A percentile compares a stretch with the other conserved stretches of the same genome.
Conservation (phyloP, 2,113 vertebrate genomes). For the Myotis brandtii region DNA sequence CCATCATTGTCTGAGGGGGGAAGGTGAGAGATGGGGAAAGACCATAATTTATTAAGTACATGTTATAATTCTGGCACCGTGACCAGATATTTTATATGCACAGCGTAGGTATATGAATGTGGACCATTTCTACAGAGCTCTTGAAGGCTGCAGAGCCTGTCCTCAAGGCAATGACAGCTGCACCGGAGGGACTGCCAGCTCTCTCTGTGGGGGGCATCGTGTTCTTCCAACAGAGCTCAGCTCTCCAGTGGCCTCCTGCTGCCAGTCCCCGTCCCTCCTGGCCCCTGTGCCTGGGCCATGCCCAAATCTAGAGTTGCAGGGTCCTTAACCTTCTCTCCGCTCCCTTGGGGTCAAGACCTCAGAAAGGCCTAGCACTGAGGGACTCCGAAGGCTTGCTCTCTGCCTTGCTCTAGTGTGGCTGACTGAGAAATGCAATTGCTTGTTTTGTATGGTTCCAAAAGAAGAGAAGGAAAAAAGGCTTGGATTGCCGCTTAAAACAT, state of each 20-base stretch:
- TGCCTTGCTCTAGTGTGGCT: background rate
- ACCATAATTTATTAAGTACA: background rate
- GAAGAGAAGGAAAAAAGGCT: background rate
- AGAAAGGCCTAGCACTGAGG: background rate
- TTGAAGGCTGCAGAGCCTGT: background rate
- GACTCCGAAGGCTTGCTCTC: background rate
- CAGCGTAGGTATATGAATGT: background rate
- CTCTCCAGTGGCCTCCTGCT: background rate
- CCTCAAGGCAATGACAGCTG: background rate
- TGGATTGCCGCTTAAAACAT: constrained; percentile 38
- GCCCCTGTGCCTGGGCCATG: background rate
- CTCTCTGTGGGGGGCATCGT: background rate
- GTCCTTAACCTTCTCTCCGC: background rate
- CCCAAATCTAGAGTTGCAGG: background rate
- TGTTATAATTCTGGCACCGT: background rate
- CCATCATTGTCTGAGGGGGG: background rate
- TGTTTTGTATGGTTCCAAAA: constrained; percentile 53
- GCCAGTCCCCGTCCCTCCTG: background rate
- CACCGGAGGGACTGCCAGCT: background rate
- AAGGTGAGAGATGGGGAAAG: background rate
- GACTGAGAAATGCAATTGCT: background rate
- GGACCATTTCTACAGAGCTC: background rate
- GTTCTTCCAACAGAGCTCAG: background rate
- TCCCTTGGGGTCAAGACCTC: background rate
- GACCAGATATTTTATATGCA: background rate